Evolutionary conservation across 2,113 vertebrate genomes (phyloP), one percentile per base, ranked within the genome.

Genomic region (Sapajus apella): DNA sequence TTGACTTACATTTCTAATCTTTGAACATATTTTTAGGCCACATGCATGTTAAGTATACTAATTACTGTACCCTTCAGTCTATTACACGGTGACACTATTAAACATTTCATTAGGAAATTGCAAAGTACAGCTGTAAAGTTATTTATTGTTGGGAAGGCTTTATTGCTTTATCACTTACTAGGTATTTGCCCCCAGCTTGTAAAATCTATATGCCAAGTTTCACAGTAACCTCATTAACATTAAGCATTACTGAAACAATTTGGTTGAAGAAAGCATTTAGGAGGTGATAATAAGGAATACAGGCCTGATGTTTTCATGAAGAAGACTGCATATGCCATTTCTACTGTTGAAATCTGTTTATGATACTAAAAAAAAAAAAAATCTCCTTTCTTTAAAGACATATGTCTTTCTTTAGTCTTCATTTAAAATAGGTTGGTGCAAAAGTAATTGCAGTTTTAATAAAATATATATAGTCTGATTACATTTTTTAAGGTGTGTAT

Each of bases 51-150:
- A 83, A 85, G 72, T 50, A 5, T 87, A 75, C 21, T 96, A 10
- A 86, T 64, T 56, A 76, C 23, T 72, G 12, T 14, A 56, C 25
- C 79, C 58, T 87, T 50, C 66, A 61, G 58, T 83, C 21, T 80
- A 72, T 86, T 92, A 52, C 20, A 75, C 72, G 13, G n/a, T 20
- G 35, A 73, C 72, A 77, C 87, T 94, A 45, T 95, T 95, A 96
- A 79, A 87, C 32, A 66, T 94, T 92, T 90, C 50, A 94, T 92
- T 40, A 80, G 92, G 68, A 97, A 94, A 91, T 80, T 75, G 73
- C 79, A 43, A 95, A 86, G 75, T 87, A 47, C 58, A 93, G 82
- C 77, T 87, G 40, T 91, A 50, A 94, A 88, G 82, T 85, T 87
- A 80, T 95, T 96, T 87, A 50, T 50, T 37, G 40, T 79, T 77